Conservation (phyloP, 2,888 invertebrate genomes). For the Gastracanthus pulcherrimus region DNA sequence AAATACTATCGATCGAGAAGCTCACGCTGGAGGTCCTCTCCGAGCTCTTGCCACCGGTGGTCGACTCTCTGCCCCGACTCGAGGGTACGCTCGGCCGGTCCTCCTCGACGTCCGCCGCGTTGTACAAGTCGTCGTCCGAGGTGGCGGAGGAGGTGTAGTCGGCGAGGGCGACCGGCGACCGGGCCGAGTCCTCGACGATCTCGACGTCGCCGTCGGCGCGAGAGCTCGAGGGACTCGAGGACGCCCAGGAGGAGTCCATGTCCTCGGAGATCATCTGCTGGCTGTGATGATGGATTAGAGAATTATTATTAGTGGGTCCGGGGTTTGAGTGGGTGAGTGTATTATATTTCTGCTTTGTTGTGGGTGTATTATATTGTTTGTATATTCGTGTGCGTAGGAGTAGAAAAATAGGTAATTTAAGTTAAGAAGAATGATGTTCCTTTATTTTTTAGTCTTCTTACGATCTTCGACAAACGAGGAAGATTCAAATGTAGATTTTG, state of each 20-base stretch:
- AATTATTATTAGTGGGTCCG: no score
- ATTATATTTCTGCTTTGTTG: neutral
- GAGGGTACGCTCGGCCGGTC: neutral
- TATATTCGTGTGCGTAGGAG: no score
- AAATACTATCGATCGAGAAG: conserved; percentile 48
- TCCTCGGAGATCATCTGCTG: conserved; percentile 30
- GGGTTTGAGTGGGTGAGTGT: neutral
- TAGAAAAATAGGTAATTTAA: no score
- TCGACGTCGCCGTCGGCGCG: conserved; percentile 9
- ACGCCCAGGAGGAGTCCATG: conserved; percentile 43
- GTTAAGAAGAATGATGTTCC: no score
- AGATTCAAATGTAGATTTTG: no score
- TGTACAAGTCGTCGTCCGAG: conserved; percentile 30
- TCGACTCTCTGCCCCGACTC: neutral
- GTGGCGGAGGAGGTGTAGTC: neutral
- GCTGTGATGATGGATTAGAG: neutral
- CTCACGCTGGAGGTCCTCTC: neutral
- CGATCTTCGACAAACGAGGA: no score
- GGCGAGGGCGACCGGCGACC: neutral
- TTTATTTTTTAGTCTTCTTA: no score
- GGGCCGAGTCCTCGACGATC: conserved; percentile 8
- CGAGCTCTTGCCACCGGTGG: neutral
- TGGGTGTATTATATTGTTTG: no score
- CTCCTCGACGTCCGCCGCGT: neutral
- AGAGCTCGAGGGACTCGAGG: conserved; percentile 41